phyloP scores from a whole-genome alignment of 2,113 vertebrate species.

The Anolis sagrei region DNA sequence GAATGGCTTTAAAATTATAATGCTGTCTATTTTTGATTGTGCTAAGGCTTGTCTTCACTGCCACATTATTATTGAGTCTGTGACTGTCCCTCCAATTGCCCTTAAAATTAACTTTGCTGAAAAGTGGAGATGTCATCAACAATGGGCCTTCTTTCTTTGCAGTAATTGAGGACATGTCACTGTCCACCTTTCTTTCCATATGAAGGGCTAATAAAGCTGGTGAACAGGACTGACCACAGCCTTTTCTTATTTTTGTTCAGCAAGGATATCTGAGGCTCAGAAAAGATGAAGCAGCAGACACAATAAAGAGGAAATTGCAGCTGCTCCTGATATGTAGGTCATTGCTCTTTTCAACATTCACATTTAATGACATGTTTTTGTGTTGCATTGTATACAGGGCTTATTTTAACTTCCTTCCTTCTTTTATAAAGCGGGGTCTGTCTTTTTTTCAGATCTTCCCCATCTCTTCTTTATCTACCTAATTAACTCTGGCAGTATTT shows the following conservation, averaged over 20 bases:
- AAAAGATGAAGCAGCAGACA: not conserved
- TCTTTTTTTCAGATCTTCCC: not conserved
- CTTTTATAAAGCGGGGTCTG: not conserved
- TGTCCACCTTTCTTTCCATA: accelerated
- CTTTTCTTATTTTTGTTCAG: conserved; percentile 8
- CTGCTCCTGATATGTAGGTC: conserved; percentile 49
- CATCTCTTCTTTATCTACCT: not conserved
- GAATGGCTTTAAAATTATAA: not conserved
- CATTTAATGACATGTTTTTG: conserved; percentile 27
- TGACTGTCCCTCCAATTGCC: not conserved
- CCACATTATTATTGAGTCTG: not conserved
- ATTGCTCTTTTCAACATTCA: conserved; percentile 35
- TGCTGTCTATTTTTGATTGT: not conserved
- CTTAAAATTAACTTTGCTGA: conserved; percentile 10
- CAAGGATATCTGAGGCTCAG: not conserved
- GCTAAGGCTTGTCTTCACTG: not conserved
- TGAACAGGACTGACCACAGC: not conserved
- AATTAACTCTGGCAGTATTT: conserved; percentile 46
- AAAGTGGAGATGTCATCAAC: not conserved
- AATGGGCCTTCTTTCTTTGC: not conserved
- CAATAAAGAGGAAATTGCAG: accelerated
- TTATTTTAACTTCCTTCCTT: not conserved
- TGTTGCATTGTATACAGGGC: not conserved
- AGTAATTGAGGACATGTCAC: not conserved
- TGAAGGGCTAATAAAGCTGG: not conserved